Percentiles rank a stretch among this genome's conserved stretches.
These are phyloP conservation scores for Hyles lineata DNA, from an alignment of 2,888 invertebrate genomes.

Conservation along the genomic window DNA sequence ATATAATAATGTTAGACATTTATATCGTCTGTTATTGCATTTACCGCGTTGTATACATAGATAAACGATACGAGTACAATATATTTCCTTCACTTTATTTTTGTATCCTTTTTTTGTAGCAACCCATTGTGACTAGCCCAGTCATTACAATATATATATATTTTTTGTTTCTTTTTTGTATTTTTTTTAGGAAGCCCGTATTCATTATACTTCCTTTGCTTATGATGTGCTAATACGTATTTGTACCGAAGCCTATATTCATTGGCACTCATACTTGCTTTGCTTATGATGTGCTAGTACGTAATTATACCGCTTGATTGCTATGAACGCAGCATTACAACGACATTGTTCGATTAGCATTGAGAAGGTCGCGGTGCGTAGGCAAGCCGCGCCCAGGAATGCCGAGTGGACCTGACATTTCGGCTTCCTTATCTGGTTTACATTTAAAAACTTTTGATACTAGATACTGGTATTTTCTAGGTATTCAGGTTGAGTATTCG, in stretches of 20 bases:
- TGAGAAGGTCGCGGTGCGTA: slow-evolving; percentile 75
- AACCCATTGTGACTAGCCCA: no score
- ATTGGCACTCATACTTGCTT: background rate
- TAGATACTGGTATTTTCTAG: slow-evolving; percentile 27
- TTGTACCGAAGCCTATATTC: background rate
- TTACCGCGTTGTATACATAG: no score
- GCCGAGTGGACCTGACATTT: slow-evolving; percentile 62
- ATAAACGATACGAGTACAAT: no score
- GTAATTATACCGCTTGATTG: background rate
- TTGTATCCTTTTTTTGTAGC: no score
- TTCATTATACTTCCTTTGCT: no score
- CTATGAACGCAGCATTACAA: slow-evolving; percentile 1
- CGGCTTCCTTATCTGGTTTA: slow-evolving; percentile 50
- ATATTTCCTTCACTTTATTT: no score
- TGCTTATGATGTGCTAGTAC: background rate
- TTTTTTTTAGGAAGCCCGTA: background rate
- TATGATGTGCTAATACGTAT: background rate
- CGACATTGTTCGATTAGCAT: slow-evolving; percentile 61
- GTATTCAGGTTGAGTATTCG: background rate
- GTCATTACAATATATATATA: no score
- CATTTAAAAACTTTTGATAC: slow-evolving; percentile 5
- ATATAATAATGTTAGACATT: no score
- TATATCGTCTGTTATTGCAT: no score
- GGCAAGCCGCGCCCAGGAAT: slow-evolving; percentile 65
- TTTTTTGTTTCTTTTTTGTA: no score